Evolutionary conservation across 2,113 vertebrate species (phyloP), one percentile per base, ranked within the genome.

Genomic region (Hemicordylus capensis): DNA sequence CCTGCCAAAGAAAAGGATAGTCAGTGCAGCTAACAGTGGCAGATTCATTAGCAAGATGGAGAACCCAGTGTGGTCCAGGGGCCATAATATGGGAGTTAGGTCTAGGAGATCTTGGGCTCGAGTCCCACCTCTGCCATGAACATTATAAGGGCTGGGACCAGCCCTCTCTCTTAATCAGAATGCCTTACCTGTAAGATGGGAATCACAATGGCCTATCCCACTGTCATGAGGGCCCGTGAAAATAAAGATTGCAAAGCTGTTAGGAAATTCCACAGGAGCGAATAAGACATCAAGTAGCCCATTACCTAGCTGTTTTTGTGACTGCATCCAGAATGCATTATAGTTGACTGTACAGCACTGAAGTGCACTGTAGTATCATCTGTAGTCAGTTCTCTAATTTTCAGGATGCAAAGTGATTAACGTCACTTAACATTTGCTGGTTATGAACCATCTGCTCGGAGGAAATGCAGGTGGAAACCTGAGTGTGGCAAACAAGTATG

Each of bases 1-100:
- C 97, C 99, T 99, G 97, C n/a, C 70, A 88, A 64, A 89, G 85
- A 89, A 89, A 81, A 1, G 0, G 63, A 24, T 26, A 28, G 39
- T 54, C 51, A 10, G 67, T 17, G 76, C 26, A 8, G 42, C n/a
- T 51, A 12, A 31, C 22, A 3, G 7, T 0, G 24, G 67, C 54
- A 39, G 42, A 37, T 6, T 39, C 22, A 34, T 79, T 14, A 22
- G 22, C 64, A 9, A 77, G 26, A 31, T 67, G 4, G 26, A 81
- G n/a, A 34, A 51, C 26, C 17, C 26, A 14, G 64, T 17, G n/a
- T 6, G 6, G 48, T 4, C 44, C 17, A 28, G 59, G 24, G 48
- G 80, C 15, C 15, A 17, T n/a, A 37, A 42, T 4, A 26, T 3
- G 19, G n/a, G 6, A 28, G 22, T 37, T 11, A 34, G 20, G 6